Conservation (phyloP, 2,888 invertebrate species). For the Tenthredo notha region DNA sequence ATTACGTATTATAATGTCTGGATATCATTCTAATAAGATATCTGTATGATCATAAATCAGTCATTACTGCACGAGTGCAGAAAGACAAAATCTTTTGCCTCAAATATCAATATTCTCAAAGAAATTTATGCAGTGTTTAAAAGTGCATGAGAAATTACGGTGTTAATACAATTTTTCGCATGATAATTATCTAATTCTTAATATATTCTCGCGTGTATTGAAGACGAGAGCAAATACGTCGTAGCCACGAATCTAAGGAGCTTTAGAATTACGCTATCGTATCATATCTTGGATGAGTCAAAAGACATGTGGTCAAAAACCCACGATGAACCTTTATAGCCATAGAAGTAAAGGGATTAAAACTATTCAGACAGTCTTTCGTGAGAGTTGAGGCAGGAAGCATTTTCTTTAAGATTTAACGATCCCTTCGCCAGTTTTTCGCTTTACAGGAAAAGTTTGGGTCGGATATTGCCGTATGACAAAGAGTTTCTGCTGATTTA, state of each 20-base stretch:
- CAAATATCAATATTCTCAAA: neutral
- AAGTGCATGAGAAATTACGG: neutral
- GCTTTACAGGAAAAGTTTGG: neutral
- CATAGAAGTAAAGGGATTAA: neutral
- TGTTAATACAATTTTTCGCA: neutral
- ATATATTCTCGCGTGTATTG: neutral
- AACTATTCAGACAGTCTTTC: conserved; percentile 29
- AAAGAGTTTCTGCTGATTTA: conserved; percentile 8
- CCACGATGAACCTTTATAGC: neutral
- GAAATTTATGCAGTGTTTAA: neutral
- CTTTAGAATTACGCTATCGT: neutral
- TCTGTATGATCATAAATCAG: neutral
- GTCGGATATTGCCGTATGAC: neutral
- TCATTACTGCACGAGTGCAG: neutral
- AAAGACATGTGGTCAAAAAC: conserved; percentile 4
- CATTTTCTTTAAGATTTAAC: neutral
- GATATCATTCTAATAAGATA: neutral
- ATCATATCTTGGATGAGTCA: neutral
- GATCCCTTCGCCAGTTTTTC: neutral
- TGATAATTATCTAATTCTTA: neutral
- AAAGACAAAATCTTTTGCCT: neutral
- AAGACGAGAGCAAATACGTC: neutral
- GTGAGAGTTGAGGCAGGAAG: neutral
- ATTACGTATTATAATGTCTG: neutral
- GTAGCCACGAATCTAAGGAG: neutral